Conservation (phyloP, 2,888 invertebrate species). For the Toxonevra muliebris region DNA sequence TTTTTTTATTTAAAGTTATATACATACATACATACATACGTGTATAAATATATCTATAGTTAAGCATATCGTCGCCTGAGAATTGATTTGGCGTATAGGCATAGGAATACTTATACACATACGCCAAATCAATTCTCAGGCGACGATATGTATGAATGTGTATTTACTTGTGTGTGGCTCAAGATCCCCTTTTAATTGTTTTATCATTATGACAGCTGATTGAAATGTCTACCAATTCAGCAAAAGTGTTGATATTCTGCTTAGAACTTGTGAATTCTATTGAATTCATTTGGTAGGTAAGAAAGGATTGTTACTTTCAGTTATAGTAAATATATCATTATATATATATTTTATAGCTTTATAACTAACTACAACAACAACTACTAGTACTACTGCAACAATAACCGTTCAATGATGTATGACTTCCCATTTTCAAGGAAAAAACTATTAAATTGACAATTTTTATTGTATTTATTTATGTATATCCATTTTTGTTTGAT, state of each 20-base stretch:
- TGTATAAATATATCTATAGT: background rate
- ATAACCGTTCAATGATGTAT: conserved; percentile 46
- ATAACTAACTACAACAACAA: background rate
- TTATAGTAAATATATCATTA: no score
- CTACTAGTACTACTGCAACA: background rate
- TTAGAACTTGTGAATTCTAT: no score
- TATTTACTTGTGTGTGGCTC: conserved; percentile 15
- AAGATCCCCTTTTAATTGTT: conserved; percentile 54
- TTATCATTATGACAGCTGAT: conserved; percentile 56
- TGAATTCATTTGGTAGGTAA: no score
- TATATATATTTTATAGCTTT: no score
- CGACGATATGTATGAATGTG: no score
- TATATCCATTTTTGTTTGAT: no score
- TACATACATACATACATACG: background rate
- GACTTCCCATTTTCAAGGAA: conserved; percentile 46
- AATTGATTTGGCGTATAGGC: no score
- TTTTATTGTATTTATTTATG: conserved; percentile 3
- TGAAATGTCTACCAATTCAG: conserved; percentile 35
- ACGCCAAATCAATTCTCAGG: background rate
- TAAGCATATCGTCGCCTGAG: no score
- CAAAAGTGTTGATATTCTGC: no score
- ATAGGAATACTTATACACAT: background rate
- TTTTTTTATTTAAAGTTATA: no score
- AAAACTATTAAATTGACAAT: conserved; percentile 35
- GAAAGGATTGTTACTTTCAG: no score